Evolutionary conservation across 2,888 invertebrate species (phyloP), one percentile per base, ranked within the genome.

Genomic region (Hirtodrosophila trivittata): DNA sequence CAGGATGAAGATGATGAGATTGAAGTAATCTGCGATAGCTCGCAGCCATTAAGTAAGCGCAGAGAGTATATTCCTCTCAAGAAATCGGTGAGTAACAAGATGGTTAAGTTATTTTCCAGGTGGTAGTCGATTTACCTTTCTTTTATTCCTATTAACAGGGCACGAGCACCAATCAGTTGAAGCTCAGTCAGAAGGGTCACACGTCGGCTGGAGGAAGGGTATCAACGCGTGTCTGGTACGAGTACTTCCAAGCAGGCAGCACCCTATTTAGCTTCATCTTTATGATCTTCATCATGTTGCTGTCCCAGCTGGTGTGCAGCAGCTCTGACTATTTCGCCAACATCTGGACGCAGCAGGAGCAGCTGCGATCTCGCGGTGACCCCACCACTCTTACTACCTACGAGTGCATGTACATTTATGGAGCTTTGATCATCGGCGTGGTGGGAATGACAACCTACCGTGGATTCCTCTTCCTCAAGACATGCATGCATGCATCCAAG

Each of bases 401-500:
- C 4, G 88, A 91, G 49, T 91, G 90, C 52, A 81, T 91, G 42
- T 89, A 88, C 57, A 90, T 91, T 35, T 91, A 90, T 54, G 91
- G 90, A 1, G 75, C 56, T 0, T 74, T 91, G 1, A 91, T 91
- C 12, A 42, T 90, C 13, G 89, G 84, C 1, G 91, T 91, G n/a
- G 87, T 91, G 25, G 16, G 89, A 26, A 89, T 89, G 86, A 93
- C 93, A 38, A 91, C 93, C 6, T 91, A 92, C 3, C 92, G 95
- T 5, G 94, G 94, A 0, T 92, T 93, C 71, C 91, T 94, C 74
- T 95, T 95, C 90, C 95, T 96, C 89, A 93, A 92, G 76, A 92
- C 94, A 14, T 95, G 95, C 89, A 94, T 95, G 93, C 93, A 92
- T 4, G 93, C 96, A 0, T 96, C 96, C 0, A 92, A 93, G 63